A percentile compares a stretch with the other conserved stretches of the same genome.
phyloP scores from a whole-genome alignment of 2,113 vertebrate species.

The Pterocles orientalis region DNA sequence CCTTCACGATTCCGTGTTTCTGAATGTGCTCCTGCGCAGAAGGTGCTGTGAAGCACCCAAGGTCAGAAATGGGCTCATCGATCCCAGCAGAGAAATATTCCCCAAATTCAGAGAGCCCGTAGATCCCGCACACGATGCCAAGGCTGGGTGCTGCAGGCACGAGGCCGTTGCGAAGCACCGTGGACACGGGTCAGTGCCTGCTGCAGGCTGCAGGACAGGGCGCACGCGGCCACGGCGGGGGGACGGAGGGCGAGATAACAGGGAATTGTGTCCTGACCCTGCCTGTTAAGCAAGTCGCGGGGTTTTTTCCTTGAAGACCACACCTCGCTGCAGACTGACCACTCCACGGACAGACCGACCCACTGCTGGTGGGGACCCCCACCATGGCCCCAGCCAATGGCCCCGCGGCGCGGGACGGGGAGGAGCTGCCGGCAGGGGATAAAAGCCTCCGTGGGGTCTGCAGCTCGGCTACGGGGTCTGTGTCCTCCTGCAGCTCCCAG shows the following conservation, averaged over 20 bases:
- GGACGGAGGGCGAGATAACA: neutral
- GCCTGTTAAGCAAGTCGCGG: neutral
- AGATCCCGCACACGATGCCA: too few relatives aligned
- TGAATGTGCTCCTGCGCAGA: fast-evolving
- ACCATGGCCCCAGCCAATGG: neutral
- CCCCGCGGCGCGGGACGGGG: neutral
- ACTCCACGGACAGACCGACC: fast-evolving
- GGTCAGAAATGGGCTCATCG: neutral
- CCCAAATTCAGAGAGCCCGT: neutral
- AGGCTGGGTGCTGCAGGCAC: fast-evolving
- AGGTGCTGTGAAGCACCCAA: neutral
- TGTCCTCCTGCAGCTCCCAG: neutral
- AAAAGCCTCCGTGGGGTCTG: neutral
- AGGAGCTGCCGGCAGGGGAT: neutral
- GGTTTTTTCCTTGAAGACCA: neutral
- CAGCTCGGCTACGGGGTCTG: neutral
- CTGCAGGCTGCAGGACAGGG: neutral
- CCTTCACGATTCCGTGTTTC: too few relatives aligned
- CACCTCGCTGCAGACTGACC: constrained; percentile 3
- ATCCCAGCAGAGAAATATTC: neutral
- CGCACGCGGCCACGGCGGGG: neutral
- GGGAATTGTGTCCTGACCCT: neutral
- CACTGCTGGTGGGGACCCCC: neutral
- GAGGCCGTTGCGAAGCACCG: too few relatives aligned
- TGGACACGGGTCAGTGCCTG: neutral